Base-by-base conservation (phyloP, 2,888 invertebrate species). In the Orthosia cruda region DNA sequence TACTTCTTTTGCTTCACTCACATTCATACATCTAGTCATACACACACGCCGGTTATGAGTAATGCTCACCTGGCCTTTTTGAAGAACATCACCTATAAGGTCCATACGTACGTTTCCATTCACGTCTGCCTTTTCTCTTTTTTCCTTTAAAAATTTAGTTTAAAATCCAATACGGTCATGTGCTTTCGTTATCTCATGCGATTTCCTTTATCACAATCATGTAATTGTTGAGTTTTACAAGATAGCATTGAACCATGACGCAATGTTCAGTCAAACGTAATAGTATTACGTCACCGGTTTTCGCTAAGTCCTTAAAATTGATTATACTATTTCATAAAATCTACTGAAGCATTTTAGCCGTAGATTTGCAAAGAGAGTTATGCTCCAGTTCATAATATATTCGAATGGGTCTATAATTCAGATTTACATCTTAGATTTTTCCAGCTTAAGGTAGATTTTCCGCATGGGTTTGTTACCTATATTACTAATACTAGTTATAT, bases 131-230 rank as follows among this genome's bases (percentile, higher is more conserved):
- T n/a, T n/a, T n/a, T n/a, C n/a, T n/a, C n/a, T n/a, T n/a, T n/a
- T n/a, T n/a, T n/a, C n/a, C n/a, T n/a, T n/a, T n/a, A n/a, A n/a
- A n/a, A n/a, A n/a, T n/a, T 47, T 49, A 45, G 52, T 66, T 66
- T 16, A 58, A 71, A 69, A 15, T 40, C 45, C 15, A 16, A 16
- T 45, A 64, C n/a, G 18, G 16, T 32, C 50, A 65, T 15, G 23
- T 57, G 45, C 16, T 55, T 32, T 20, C 13, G 15, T 32, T 76
- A 71, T 81, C 52, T 26, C 16, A 55, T 12, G 58, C 50, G 73
- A 54, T 81, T 68, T 59, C 23, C 40, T 52, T 74, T 74, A 81
- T 82, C 65, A 69, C 16, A 67, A 78, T 63, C 82, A 32, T 66
- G 61, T 73, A 47, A 63, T 52, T 65, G 62, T 74, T 78, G 15